phyloP scores from a whole-genome alignment of 2,113 vertebrate species.

The Lanius collurio region DNA sequence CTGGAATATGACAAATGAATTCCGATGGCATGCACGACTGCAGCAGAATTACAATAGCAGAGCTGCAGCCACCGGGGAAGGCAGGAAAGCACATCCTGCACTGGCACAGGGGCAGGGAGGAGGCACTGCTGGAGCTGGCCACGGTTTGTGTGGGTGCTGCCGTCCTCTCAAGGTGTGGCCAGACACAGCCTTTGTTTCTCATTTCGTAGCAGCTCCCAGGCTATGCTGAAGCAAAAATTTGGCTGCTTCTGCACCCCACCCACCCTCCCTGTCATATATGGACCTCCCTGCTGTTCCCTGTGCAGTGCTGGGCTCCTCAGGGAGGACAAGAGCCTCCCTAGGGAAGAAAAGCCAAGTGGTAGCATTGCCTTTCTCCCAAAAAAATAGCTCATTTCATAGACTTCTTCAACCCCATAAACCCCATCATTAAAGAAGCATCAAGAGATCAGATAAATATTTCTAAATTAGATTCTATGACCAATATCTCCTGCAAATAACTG shows the following conservation, averaged over 20 bases:
- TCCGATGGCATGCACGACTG: constrained; percentile 22
- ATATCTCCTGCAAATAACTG: not conserved
- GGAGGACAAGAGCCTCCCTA: not conserved
- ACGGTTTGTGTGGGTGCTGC: not conserved
- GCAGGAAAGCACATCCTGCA: not conserved
- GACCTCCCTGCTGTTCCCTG: not conserved
- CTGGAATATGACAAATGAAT: constrained; percentile 51
- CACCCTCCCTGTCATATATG: not conserved
- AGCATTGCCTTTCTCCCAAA: not conserved
- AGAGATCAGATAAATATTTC: not conserved
- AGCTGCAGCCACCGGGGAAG: not conserved
- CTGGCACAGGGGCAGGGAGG: not conserved
- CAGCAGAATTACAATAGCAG: constrained; percentile 41
- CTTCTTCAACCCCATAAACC: not conserved
- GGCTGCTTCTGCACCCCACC: not conserved
- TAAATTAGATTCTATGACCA: not conserved
- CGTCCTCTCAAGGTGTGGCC: not conserved
- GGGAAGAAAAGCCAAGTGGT: not conserved
- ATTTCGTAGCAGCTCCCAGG: not conserved
- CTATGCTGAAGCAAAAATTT: not conserved
- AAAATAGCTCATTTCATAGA: not conserved
- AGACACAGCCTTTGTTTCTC: not conserved
- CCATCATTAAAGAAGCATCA: not conserved
- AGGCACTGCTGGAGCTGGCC: not conserved
- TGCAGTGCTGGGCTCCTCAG: not conserved